Percentiles rank a stretch among this genome's conserved stretches.
phyloP scores from a whole-genome alignment of 2,888 invertebrate genomes.

The Erebia epiphron region DNA sequence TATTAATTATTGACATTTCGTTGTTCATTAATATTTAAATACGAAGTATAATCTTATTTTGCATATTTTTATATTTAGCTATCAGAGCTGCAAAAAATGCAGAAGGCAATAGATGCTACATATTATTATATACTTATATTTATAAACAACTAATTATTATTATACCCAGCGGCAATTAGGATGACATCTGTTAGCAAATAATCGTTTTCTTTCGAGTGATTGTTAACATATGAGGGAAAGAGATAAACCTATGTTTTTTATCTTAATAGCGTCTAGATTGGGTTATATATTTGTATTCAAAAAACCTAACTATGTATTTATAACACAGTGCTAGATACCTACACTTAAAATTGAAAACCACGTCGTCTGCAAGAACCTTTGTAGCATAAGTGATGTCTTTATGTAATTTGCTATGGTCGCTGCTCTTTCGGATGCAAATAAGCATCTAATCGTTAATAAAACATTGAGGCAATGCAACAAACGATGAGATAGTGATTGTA shows the following conservation, averaged over 20 bases:
- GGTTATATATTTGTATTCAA: no score
- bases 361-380: slow-evolving; percentile 14
- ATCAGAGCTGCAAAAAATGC: no score
- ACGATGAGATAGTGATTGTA: slow-evolving; percentile 55
- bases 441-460: slow-evolving; percentile 53
- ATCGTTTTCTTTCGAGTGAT: no score
- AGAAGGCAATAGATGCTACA: no score
- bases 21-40: not conserved
- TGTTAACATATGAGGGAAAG: no score
- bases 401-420: slow-evolving; percentile 50
- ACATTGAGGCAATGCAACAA: slow-evolving; percentile 60
- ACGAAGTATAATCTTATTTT: not conserved
- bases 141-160: no score
- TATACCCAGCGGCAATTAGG: no score
- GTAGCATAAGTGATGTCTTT: slow-evolving; percentile 40
- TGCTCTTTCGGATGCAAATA: slow-evolving; percentile 46
- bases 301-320: no score
- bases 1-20: not conserved
- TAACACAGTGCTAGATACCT: not conserved
- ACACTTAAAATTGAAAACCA: not conserved
- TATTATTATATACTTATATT: no score
- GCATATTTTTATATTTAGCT: not conserved
- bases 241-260: no score
- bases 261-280: no score
- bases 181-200: not conserved